A percentile compares a stretch with the other conserved stretches of the same genome.
These are phyloP conservation scores for Heliconius congener DNA, from an alignment of 1,140 invertebrate genomes.

Conservation along the genomic window DNA sequence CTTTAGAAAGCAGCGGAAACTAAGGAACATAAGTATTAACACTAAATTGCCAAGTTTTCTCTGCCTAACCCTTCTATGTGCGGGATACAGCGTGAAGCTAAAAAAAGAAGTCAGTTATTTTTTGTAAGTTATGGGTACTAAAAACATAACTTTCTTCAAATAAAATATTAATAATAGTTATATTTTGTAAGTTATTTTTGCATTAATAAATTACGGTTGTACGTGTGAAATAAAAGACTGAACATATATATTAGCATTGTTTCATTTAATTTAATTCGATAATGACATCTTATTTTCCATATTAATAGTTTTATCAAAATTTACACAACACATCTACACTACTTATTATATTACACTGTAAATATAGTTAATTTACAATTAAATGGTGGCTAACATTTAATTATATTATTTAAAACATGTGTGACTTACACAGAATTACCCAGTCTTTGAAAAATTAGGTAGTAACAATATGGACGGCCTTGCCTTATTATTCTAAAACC, in stretches of 20 bases:
- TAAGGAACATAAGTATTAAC: no score
- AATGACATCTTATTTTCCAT: slow-evolving; percentile 30
- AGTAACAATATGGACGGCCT: slow-evolving; percentile 72
- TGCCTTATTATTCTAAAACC: slow-evolving; percentile 52
- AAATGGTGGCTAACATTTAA: slow-evolving; percentile 17
- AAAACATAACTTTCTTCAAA: no score
- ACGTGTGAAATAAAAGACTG: slow-evolving; percentile 64
- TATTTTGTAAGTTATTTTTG: not conserved
- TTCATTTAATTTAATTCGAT: slow-evolving; percentile 54
- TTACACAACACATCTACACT: slow-evolving; percentile 69
- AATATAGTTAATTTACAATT: slow-evolving; percentile 58
- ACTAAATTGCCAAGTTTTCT: no score
- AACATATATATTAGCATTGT: slow-evolving; percentile 58
- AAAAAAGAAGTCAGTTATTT: no score
- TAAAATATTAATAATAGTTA: not conserved
- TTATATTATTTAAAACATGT: not conserved
- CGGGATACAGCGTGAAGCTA: no score
- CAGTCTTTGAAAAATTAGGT: slow-evolving; percentile 69
- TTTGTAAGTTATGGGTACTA: no score
- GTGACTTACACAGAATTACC: slow-evolving; percentile 29
- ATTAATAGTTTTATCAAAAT: slow-evolving; percentile 72
- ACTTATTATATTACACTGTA: slow-evolving; percentile 70
- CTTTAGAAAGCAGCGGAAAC: no score
- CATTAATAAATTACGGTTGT: not conserved
- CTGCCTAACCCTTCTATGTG: no score